Evolutionary conservation across 2,888 invertebrate species (phyloP).

Genomic region (Himalopsyche kuldschensis): DNA sequence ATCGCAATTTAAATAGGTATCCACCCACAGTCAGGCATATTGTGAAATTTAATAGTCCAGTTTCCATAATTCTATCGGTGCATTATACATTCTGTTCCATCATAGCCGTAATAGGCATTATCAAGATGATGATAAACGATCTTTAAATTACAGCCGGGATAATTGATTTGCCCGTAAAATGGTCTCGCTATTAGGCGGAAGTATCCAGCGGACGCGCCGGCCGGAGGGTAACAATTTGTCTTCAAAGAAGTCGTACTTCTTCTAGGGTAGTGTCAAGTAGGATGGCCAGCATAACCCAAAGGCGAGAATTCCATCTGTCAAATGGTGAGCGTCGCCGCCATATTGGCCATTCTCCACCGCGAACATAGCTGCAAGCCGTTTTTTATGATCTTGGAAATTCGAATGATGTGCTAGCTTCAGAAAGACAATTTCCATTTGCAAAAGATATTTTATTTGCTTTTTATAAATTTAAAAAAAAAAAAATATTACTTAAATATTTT

Average conservation of each 20-base stretch:
- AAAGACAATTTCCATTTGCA: no score
- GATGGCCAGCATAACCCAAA: conserved; percentile 10
- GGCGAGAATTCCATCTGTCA: conserved; percentile 13
- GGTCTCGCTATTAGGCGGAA: conserved; percentile 8
- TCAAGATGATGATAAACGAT: conserved; percentile 18
- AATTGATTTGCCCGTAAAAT: conserved; percentile 24
- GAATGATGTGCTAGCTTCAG: no score
- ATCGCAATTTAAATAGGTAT: neutral
- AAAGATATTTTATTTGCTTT: no score
- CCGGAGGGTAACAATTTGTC: conserved; percentile 26
- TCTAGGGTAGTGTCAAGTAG: neutral
- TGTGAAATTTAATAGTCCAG: neutral
- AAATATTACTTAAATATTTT: no score
- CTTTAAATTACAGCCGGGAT: conserved; percentile 14
- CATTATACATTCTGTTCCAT: neutral
- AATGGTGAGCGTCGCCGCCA: neutral
- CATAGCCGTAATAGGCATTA: neutral
- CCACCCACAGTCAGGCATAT: neutral
- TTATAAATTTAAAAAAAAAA: no score
- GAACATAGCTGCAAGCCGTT: neutral
- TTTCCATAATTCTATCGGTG: neutral
- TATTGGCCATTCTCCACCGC: neutral
- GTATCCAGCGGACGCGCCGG: neutral
- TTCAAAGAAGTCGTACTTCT: conserved; percentile 1
- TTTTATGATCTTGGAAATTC: neutral